A percentile compares a stretch with the other conserved stretches of the same genome.
Conservation (phyloP, 2,888 invertebrate species). For the Cyclophora albipunctata region DNA sequence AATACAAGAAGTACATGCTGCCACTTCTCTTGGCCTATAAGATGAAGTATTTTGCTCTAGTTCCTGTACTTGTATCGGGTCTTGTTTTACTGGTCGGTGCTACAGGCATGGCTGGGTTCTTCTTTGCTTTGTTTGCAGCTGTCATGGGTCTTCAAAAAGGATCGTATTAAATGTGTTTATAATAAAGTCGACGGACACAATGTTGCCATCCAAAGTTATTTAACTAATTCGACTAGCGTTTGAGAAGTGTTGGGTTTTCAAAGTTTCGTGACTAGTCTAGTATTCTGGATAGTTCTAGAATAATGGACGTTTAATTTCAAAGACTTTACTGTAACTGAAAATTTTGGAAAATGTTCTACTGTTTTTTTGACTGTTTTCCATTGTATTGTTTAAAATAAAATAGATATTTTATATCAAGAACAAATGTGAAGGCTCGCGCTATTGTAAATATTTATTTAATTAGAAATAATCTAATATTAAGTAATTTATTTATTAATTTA, state of each 20-base stretch:
- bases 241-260: neutral
- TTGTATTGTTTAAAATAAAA: no score
- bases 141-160: slow-evolving; percentile 83
- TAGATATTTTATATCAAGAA: neutral
- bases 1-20: slow-evolving; percentile 81
- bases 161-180: slow-evolving; percentile 38
- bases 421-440: slow-evolving; percentile 34
- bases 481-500: slow-evolving; percentile 35
- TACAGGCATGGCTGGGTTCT: slow-evolving; percentile 89
- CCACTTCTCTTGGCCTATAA: slow-evolving; percentile 88
- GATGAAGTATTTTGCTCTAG: slow-evolving; percentile 85
- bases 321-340: neutral
- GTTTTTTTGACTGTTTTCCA: no score
- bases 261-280: neutral
- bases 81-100: slow-evolving; percentile 83
- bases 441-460: slow-evolving; percentile 50
- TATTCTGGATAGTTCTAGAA: neutral
- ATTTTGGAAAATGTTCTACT: no score
- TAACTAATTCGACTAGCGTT: slow-evolving; percentile 13
- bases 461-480: slow-evolving; percentile 45
- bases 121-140: slow-evolving; percentile 90
- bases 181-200: slow-evolving; percentile 47
- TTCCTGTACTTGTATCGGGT: slow-evolving; percentile 84
- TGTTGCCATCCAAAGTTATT: slow-evolving; percentile 55
- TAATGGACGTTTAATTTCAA: neutral